Evolutionary conservation across 2,888 invertebrate genomes (phyloP), one percentile per base, ranked within the genome.

Genomic region (Eristalis pertinax): DNA sequence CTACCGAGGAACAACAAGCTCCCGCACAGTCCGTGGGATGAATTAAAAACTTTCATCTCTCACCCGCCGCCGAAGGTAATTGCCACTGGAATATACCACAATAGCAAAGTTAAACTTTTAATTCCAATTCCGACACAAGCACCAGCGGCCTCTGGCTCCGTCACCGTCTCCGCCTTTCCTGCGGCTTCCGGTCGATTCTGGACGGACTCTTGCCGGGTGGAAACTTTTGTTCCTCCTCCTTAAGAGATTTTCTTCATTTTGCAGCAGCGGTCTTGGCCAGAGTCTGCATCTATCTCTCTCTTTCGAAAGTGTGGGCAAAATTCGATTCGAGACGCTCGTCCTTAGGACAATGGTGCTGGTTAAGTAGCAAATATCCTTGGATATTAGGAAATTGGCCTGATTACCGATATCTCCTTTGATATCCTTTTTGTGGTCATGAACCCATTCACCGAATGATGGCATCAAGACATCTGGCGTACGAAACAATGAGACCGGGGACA

Each of bases 341-440:
- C 29, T 77, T 73, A 58, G 63, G 73, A 85, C 81, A 85, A 85
- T 81, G 73, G 64, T 10, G 29, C 58, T 65, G 63, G 74, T 75
- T 83, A 79, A 82, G 75, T 74, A 72, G 78, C 82, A 78, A 86
- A 83, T 86, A 86, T 24, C 74, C 58, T 62, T 74, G 74, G 85
- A 78, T 86, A 86, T 78, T 82, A 78, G 82, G 78, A 86, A 86
- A 82, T 78, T 86, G 85, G 82, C 85, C 85, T 86, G 85, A 86
- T 86, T 86, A 86, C 77, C 74, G 83, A 79, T 78, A 83, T 65
- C 82, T 69, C 60, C 24, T 82, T 75, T 43, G 60, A 78, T 74
- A 82, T 78, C 85, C 85, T 68, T 75, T 78, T 83, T 68, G 78
- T 72, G 78, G 86, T 82, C 64, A 74, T 38, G 70, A 70, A 56